phyloP scores from a whole-genome alignment of 2,888 invertebrate genomes.

The Sesia apiformis region DNA sequence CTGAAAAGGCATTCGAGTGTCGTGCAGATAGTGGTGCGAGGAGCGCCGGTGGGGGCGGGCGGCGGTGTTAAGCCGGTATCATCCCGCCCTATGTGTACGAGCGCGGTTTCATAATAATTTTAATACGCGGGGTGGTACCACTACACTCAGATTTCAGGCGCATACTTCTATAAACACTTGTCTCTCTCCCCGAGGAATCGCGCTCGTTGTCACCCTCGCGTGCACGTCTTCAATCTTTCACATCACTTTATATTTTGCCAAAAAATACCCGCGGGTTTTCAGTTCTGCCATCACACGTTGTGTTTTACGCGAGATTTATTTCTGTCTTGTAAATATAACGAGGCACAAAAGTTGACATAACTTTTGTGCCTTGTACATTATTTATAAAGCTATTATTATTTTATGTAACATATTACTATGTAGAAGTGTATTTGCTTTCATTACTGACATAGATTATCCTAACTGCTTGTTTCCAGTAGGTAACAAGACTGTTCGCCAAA shows the following conservation, averaged over 20 bases:
- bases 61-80: conserved; percentile 56
- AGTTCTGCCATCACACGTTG: conserved; percentile 20
- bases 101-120: conserved; percentile 70
- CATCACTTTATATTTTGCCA: conserved; percentile 20
- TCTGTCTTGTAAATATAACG: not conserved
- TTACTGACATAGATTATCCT: too few species aligned
- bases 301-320: not conserved
- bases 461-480: conserved; percentile 2
- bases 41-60: conserved; percentile 13
- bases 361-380: too few species aligned
- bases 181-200: conserved; percentile 33
- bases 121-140: conserved; percentile 44
- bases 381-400: too few species aligned
- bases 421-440: too few species aligned
- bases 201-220: conserved; percentile 49
- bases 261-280: conserved; percentile 47
- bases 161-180: conserved; percentile 55
- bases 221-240: conserved; percentile 44
- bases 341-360: not conserved
- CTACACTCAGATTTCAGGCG: conserved; percentile 33
- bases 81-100: conserved; percentile 56
- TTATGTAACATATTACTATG: too few species aligned
- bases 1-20: conserved; percentile 55
- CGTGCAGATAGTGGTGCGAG: conserved; percentile 45
- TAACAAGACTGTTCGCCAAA: conserved; percentile 69